Conservation (phyloP, 2,888 invertebrate genomes). For the Cheilosia pagana region DNA sequence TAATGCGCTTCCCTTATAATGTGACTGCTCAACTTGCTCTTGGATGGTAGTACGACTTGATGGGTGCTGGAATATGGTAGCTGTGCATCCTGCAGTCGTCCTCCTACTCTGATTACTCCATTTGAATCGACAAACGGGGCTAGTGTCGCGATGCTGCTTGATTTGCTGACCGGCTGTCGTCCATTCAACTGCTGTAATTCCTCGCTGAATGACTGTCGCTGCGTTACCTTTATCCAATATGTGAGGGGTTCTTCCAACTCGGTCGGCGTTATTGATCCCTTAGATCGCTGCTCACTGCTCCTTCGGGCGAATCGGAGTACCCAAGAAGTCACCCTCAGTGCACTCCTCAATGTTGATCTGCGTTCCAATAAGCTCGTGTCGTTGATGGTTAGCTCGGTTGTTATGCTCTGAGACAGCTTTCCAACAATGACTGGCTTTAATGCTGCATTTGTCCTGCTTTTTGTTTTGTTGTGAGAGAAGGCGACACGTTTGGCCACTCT, state of each 20-base stretch:
- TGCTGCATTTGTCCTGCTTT: constrained; percentile 20
- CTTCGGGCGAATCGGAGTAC: not conserved
- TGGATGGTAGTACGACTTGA: not conserved
- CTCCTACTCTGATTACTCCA: not conserved
- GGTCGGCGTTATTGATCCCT: constrained; percentile 4
- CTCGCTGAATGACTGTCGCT: not conserved
- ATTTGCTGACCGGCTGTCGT: not conserved
- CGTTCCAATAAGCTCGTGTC: constrained; percentile 17
- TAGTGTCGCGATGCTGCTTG: not conserved
- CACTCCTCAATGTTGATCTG: constrained; percentile 20
- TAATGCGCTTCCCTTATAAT: constrained; percentile 1
- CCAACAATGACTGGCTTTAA: constrained; percentile 9
- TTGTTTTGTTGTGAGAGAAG: constrained; percentile 8
- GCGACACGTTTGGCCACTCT: not conserved
- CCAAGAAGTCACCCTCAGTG: not conserved
- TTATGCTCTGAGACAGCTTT: not conserved
- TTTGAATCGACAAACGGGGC: not conserved
- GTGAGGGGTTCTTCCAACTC: constrained; percentile 1
- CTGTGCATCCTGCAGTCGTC: not conserved
- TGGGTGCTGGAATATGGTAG: not conserved
- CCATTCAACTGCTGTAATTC: not conserved
- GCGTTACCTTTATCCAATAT: constrained; percentile 20
- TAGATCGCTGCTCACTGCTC: not conserved
- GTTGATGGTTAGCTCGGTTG: constrained; percentile 9
- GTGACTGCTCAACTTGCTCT: not conserved